Evolutionary conservation across 2,113 vertebrate species (phyloP), one percentile per base, ranked within the genome.

Genomic region (Gobius niger): DNA sequence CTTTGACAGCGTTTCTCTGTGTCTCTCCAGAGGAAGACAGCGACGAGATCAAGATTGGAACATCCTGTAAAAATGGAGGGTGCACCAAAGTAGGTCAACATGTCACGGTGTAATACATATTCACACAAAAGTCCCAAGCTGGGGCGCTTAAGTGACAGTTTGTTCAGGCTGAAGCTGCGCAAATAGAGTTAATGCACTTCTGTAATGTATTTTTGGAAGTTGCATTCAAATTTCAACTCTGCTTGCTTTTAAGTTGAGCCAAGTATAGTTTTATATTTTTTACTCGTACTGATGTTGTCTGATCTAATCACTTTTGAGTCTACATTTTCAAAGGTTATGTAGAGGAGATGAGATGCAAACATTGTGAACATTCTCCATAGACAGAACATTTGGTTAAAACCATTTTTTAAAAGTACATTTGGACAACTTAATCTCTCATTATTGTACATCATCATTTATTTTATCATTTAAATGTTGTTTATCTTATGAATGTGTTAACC

Each of bases 41-140:
- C 53, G 94, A 96, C 79, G 96, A 96, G 89, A 91, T 97, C 89
- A 98, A 96, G 89, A 90, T 95, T 68, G 97, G 97, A 71, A 98
- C 95, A 0, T 77, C 90, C 7, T 98, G 96, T 94, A 97, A 97
- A 93, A 99, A 98, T 77, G 92, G 93, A 87, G 96, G 96, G 24
- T 99, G 96, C 82, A 93, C 91, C 44, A 97, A 96, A 94, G 97
- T 98, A 94, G 40, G 88, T 74, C 63, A 49, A 70, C 41, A 9
- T 74, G 18, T 52, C 5, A 10, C 0, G 68, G 19, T 65, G 4
- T 60, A 40, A 64, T 14, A 72, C 53, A 61, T 10, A 15, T 16
- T 24, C 19, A 65, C 49, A 62, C 9, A 0, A 54, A 6, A 6
- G 9, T 71, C 11, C 63, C 6, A 18, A 40, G 24, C 14, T 66